Evolutionary conservation across 2,113 vertebrate species (phyloP).

Genomic region (Dolichallabes microphthalmus): DNA sequence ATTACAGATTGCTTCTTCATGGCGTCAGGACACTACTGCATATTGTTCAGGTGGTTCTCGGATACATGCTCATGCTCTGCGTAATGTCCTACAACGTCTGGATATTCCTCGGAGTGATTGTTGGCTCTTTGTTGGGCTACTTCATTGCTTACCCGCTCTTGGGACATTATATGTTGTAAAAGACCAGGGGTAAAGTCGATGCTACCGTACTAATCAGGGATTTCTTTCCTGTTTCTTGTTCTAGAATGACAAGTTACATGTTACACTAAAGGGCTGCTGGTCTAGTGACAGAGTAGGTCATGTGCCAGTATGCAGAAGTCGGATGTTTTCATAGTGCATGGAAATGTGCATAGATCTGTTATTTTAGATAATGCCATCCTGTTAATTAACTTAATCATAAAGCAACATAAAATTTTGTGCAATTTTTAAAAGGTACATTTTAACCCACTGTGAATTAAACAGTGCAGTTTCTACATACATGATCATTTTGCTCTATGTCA

Average conservation of each 20-base stretch:
- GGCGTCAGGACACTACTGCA: conserved; percentile 78
- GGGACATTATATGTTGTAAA: conserved; percentile 1
- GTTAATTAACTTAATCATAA: background rate
- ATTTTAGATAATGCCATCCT: background rate
- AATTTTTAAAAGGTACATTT: background rate
- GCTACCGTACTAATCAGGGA: background rate
- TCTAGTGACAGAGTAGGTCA: background rate
- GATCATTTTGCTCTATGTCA: background rate
- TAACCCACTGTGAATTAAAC: background rate
- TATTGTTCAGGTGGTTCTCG: conserved; percentile 82
- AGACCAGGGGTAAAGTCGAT: background rate
- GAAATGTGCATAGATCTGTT: background rate
- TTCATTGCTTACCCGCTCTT: conserved; percentile 84
- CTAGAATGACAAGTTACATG: background rate
- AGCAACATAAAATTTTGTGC: background rate
- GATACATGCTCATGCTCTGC: conserved; percentile 91
- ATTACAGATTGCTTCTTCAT: conserved; percentile 71
- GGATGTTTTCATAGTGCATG: background rate
- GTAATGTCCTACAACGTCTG: conserved; percentile 96
- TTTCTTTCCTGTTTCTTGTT: background rate
- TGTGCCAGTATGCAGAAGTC: background rate
- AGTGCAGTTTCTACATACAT: background rate
- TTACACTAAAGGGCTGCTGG: background rate
- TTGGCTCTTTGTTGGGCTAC: conserved; percentile 82
- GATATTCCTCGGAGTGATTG: conserved; percentile 87